Conservation (phyloP, 2,888 invertebrate genomes). For the Hanleya hanleyi region DNA sequence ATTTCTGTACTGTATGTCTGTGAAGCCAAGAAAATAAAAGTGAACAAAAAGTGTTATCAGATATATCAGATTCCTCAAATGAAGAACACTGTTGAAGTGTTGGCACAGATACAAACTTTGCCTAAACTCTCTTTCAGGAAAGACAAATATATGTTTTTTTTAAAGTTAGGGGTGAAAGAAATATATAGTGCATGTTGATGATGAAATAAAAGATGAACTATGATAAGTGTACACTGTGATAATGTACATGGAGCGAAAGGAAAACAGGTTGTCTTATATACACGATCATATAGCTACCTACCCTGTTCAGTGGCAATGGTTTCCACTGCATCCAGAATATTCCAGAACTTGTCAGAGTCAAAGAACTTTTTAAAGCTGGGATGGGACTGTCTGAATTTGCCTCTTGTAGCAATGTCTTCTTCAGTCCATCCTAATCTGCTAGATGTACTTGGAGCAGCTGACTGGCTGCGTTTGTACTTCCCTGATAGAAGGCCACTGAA, state of each 20-base stretch:
- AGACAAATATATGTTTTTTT: no score
- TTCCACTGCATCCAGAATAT: slow-evolving; percentile 21
- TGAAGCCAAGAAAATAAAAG: no score
- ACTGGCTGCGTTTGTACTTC: slow-evolving; percentile 22
- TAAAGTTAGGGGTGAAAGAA: no score
- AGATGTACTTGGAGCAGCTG: slow-evolving; percentile 7
- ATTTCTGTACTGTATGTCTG: no score
- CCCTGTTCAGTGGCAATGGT: slow-evolving; percentile 20
- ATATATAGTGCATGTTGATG: no score
- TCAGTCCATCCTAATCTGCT: slow-evolving; percentile 1
- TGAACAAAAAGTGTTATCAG: no score
- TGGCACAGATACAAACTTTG: no score
- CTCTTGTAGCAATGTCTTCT: background rate
- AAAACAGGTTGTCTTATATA: background rate
- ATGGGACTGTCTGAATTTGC: slow-evolving; percentile 17
- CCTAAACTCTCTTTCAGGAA: no score
- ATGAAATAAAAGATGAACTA: no score
- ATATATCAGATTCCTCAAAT: no score
- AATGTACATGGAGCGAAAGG: background rate
- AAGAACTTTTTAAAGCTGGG: slow-evolving; percentile 25
- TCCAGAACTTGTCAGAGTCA: slow-evolving; percentile 13
- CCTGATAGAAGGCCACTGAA: slow-evolving; percentile 34
- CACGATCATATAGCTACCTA: background rate
- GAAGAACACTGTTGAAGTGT: no score
- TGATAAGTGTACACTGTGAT: no score